Base-by-base conservation (phyloP, 2,888 invertebrate species). In the Polymixis flavicincta region DNA sequence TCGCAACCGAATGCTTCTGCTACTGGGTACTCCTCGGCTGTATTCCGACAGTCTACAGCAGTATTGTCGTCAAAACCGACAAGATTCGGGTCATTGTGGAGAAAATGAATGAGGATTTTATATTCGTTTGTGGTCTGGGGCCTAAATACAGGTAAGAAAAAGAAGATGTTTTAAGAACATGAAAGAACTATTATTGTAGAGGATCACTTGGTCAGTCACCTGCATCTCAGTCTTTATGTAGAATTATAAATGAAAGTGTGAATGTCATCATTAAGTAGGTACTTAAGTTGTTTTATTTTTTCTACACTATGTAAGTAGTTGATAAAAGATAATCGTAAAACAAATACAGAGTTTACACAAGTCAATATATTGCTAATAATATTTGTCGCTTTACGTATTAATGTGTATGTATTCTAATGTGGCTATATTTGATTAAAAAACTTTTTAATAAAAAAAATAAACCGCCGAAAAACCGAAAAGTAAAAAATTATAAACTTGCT, bases 1-100 rank as follows among this genome's bases (percentile, higher is more conserved):
- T 90, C 19, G 94, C 94, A 0, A 92, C 92, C 0, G 94, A 94
- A 80, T 90, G 91, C 52, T 93, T 94, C 83, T 93, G 92, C 77
- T 95, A 94, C 75, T 84, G 92, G 52, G 80, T 94, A 17, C 80
- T 94, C 9, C 55, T 94, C 0, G 88, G 87, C 11, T 78, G 90
- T 0, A 84, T 92, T 1, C 92, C 92, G 0, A 28, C 89, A 0
- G 86, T 94, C 1, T 91, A 89, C 72, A 54, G 57, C 5, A 90
- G 92, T 42, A 74, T 92, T 0, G 28, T 93, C 6, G 1, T 71
- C 3, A 92, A 92, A 57, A 89, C 85, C 25, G 55, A 86, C 0
- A 86, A 87, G 50, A 87, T 94, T 11, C 71, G 90, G 22, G 74
- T 84, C 6, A 81, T 92, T 28, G 61, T 94, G 4, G 76, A 91